Base-by-base conservation (phyloP, 64 coral and sea anemone genomes). In the Montipora efflorescens region DNA sequence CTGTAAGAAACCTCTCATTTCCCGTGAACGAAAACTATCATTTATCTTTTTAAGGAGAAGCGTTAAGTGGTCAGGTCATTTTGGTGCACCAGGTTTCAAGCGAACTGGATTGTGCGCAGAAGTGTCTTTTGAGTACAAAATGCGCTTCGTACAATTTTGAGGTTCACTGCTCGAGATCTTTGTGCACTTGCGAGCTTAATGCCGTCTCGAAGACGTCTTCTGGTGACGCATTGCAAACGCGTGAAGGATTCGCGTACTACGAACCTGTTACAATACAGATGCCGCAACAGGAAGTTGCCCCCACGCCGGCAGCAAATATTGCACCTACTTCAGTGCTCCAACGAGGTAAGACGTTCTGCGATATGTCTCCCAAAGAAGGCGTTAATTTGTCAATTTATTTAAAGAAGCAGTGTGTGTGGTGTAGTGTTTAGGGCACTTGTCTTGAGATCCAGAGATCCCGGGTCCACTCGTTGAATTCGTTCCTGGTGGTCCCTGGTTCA, bases 71-170 rank as follows among this genome's bases (percentile, higher is more conserved):
- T 12, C 61, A 64, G 1, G 3, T 64, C 61, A 14, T 64, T 64
- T 64, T 12, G 13, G 9, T 64, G 61, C 61, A 64, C 61, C 61
- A 64, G 14, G 50, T 58, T 47, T 7, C 2, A 11, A 55, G 44
- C 7, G 78, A 80, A 5, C 78, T 80, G 78, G 78, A 80, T 23
- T 80, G 78, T 25, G 20, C 53, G 4, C 49, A 80, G 23, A 23
- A 57, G 57, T 80, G 78, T 80, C 48, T 80, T 16, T 59, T 9
- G 49, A 12, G 1, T 13, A 0, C n/a, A 8, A 80, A 80, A 57
- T 80, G 78, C n/a, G n/a, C 12, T 19, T 80, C 78, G 5, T 12
- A 57, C 78, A 80, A 80, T 15, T 80, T 57, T 80, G n/a, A 80
- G 18, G 16, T 52, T 8, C 22, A 22, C 7, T 25, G 18, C 10